Percentiles rank a stretch among this genome's conserved stretches.
Conservation (phyloP, 2,797 vertebrate genomes). For the Aulostomus chinensis region DNA sequence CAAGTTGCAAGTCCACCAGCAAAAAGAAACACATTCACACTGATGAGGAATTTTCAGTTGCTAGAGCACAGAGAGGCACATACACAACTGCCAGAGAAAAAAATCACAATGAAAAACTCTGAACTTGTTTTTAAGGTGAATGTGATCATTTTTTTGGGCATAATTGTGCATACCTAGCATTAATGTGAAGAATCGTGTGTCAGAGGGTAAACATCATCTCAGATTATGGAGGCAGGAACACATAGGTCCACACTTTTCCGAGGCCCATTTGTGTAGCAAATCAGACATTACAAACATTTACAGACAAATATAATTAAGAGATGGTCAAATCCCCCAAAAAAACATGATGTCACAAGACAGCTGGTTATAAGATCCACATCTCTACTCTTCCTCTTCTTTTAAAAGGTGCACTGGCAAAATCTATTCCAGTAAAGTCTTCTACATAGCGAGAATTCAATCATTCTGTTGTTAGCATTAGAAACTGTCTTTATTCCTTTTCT, state of each 20-base stretch:
- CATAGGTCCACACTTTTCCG: conserved; percentile 30
- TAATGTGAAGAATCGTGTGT: conserved; percentile 44
- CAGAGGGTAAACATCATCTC: conserved; percentile 42
- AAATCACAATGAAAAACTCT: too few relatives aligned
- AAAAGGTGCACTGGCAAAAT: conserved; percentile 7
- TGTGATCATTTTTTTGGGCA: conserved; percentile 20
- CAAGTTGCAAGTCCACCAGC: not conserved
- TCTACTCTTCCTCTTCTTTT: not conserved
- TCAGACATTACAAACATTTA: too few relatives aligned
- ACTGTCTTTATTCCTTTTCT: conserved; percentile 23
- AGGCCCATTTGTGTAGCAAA: conserved; percentile 30
- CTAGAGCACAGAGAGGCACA: conserved; percentile 11
- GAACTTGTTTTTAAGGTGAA: too few relatives aligned
- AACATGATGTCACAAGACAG: conserved; percentile 11
- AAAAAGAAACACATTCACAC: not conserved
- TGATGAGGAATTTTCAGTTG: conserved; percentile 1
- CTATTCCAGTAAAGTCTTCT: conserved; percentile 8
- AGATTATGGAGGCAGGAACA: conserved; percentile 27
- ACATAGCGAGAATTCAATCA: conserved; percentile 37
- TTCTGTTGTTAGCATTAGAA: conserved; percentile 19
- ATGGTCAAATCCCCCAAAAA: conserved; percentile 1
- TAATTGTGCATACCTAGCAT: conserved; percentile 28
- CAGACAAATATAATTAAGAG: conserved; percentile 14
- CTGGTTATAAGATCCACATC: conserved; percentile 18
- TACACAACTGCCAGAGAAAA: conserved; percentile 4